Percentiles rank a stretch among this genome's conserved stretches.
Conservation (phyloP, 2,888 invertebrate genomes). For the Deroplatys truncata region DNA sequence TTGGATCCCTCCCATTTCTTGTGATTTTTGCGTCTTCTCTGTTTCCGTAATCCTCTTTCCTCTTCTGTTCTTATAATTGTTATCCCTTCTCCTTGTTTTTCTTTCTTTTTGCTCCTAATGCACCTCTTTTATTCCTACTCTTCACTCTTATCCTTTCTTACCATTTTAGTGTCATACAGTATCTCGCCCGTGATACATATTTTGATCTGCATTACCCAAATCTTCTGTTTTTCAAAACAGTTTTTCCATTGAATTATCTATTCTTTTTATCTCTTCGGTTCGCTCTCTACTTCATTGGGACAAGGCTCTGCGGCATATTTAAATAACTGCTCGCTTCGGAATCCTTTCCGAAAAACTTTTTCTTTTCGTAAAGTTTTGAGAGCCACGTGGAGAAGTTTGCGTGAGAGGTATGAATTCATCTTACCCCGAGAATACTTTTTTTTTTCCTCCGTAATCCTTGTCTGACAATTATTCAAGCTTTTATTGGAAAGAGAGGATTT, state of each 20-base stretch:
- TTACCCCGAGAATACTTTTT: not conserved
- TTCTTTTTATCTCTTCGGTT: not conserved
- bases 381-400: not conserved
- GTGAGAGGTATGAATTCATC: not conserved
- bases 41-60: too few relatives aligned
- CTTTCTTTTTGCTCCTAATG: too few relatives aligned
- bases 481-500: not conserved
- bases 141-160: too few relatives aligned
- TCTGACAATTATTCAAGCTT: not conserved
- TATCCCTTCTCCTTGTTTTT: not conserved
- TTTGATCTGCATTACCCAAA: too few relatives aligned
- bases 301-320: not conserved
- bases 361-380: not conserved
- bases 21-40: too few relatives aligned
- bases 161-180: too few relatives aligned
- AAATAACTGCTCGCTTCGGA: not conserved
- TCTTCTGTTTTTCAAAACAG: not conserved
- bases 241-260: not conserved
- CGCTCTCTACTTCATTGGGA: not conserved
- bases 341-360: not conserved
- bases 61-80: too few relatives aligned
- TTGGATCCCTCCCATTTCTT: too few relatives aligned
- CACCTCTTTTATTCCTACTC: not conserved
- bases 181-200: too few relatives aligned
- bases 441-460: not conserved